Evolutionary conservation across 2,113 vertebrate species (phyloP).

Genomic region (Plestiodon gilberti): DNA sequence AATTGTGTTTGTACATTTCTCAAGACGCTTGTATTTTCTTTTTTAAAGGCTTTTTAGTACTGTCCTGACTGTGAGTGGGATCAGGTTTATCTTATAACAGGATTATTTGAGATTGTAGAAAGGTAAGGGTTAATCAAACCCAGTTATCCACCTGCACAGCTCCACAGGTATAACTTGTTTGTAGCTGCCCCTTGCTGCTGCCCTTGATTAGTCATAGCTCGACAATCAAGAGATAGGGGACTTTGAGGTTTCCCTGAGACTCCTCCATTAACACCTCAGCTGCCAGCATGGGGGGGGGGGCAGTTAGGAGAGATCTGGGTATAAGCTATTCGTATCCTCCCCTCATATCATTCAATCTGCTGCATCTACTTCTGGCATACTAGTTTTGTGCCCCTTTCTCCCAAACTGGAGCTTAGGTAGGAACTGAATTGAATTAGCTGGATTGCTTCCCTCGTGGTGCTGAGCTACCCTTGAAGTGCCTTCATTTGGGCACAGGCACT

Average conservation of each 20-base stretch:
- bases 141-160: background rate
- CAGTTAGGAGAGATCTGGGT: background rate
- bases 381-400: background rate
- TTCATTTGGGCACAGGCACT: background rate
- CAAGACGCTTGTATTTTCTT: background rate
- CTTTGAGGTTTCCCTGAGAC: background rate
- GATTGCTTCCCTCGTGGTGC: background rate
- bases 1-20: background rate
- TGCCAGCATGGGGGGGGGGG: background rate
- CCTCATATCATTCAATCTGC: background rate
- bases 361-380: background rate
- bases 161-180: background rate
- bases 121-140: background rate
- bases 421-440: background rate
- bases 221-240: background rate
- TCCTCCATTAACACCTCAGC: background rate
- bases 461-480: conserved; percentile 9
- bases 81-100: background rate
- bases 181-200: no score
- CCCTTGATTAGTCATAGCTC: background rate
- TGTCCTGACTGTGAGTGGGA: background rate
- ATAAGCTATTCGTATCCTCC: background rate
- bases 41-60: background rate
- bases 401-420: background rate
- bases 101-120: background rate